Evolutionary conservation across 2,113 vertebrate genomes (phyloP).

Genomic region (Pan paniscus): DNA sequence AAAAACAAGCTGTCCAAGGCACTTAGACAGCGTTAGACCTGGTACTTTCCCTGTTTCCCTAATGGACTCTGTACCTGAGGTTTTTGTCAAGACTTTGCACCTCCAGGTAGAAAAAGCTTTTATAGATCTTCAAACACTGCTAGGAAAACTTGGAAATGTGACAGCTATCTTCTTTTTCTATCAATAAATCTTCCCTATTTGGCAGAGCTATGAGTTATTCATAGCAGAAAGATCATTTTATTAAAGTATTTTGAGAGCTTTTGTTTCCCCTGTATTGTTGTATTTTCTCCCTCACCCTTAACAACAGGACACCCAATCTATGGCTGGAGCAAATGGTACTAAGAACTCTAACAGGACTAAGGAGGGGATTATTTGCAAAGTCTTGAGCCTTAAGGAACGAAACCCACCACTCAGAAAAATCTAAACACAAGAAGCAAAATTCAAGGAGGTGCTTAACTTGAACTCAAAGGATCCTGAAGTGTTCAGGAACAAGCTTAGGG

Average conservation of each 20-base stretch:
- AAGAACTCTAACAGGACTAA: background rate
- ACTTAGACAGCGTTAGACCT: background rate
- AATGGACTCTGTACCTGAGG: background rate
- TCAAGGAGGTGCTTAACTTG: background rate
- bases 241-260: background rate
- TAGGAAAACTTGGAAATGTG: background rate
- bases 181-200: background rate
- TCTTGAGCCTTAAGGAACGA: background rate
- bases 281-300: background rate
- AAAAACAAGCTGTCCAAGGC: background rate
- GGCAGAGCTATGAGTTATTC: background rate
- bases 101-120: background rate
- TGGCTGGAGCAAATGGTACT: background rate
- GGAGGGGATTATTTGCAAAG: background rate
- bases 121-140: background rate
- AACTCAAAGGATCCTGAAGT: background rate
- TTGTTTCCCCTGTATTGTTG: no score
- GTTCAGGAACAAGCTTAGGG: background rate
- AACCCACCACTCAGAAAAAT: background rate
- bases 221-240: background rate
- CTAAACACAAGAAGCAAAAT: background rate
- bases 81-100: background rate
- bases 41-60: background rate
- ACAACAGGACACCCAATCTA: background rate
- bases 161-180: background rate